A percentile compares a stretch with the other conserved stretches of the same genome.
phyloP scores from a whole-genome alignment of 2,888 invertebrate species.

The Cybosia mesomella region DNA sequence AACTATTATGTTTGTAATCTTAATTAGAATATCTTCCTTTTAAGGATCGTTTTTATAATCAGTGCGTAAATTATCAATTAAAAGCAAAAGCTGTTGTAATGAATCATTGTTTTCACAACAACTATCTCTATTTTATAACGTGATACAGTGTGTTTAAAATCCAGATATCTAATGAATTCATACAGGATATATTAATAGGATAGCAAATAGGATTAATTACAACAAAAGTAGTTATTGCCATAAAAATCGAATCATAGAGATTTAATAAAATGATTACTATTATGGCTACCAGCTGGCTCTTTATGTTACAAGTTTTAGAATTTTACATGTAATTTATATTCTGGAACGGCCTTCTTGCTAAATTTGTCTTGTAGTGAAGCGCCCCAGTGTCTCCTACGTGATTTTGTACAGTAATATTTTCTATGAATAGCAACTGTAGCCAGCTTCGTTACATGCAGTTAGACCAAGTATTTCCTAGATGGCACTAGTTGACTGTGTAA shows the following conservation, averaged over 20 bases:
- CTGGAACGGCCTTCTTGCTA: not conserved
- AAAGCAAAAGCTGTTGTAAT: not conserved
- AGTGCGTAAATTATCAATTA: not conserved
- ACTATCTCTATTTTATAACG: not conserved
- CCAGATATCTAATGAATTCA: not conserved
- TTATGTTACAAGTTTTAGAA: not conserved
- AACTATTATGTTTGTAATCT: no score
- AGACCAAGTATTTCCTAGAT: conserved; percentile 11
- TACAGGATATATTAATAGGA: not conserved
- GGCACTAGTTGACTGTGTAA: conserved; percentile 9
- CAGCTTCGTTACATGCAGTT: not conserved
- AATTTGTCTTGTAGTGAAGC: not conserved
- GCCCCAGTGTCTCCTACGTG: conserved; percentile 20
- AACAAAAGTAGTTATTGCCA: not conserved
- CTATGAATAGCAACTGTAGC: conserved; percentile 12
- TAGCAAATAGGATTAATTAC: no score
- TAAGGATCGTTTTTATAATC: not conserved
- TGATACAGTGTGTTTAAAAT: not conserved
- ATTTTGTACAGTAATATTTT: conserved; percentile 30
- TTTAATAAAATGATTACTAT: not conserved
- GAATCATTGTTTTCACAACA: not conserved
- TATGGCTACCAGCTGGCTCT: not conserved
- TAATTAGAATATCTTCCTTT: not conserved
- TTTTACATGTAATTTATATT: not conserved
- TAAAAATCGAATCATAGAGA: not conserved